Conservation (phyloP, 2,113 vertebrate species). For the Gobio gobio region DNA sequence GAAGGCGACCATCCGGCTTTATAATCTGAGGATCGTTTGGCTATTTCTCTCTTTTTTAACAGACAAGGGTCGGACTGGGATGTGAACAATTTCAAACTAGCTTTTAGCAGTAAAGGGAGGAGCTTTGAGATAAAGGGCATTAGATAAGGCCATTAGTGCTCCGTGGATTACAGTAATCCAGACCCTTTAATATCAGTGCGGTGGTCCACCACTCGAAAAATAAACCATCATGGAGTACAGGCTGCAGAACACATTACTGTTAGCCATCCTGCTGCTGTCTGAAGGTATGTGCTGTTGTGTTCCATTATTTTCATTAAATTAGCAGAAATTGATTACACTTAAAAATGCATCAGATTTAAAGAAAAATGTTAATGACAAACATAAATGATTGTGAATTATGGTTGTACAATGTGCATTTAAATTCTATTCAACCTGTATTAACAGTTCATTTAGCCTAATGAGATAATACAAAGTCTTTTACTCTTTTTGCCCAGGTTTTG, state of each 20-base stretch:
- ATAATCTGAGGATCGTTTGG: constrained; percentile 36
- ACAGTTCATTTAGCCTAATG: neutral
- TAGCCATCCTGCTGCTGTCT: constrained; percentile 79
- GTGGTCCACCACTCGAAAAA: constrained; percentile 49
- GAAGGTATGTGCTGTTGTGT: constrained; percentile 76
- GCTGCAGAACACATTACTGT: constrained; percentile 72
- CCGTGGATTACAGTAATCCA: constrained; percentile 68
- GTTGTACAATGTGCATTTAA: neutral
- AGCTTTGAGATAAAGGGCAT: constrained; percentile 62
- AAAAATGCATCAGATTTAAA: neutral
- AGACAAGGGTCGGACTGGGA: neutral
- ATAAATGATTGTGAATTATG: neutral
- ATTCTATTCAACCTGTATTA: neutral
- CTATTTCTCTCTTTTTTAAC: constrained; percentile 3
- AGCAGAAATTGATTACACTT: neutral
- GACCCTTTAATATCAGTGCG: constrained; percentile 45
- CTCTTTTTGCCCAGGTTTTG: constrained; percentile 30
- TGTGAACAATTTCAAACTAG: constrained; percentile 38
- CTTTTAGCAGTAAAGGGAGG: constrained; percentile 57
- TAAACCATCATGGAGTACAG: constrained; percentile 74
- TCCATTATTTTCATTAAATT: neutral
- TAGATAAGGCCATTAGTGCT: constrained; percentile 63
- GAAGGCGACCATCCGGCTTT: constrained; percentile 21
- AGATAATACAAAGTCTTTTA: neutral
- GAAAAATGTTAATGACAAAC: neutral